Evolutionary conservation across 2,113 vertebrate species (phyloP), one percentile per base, ranked within the genome.

Genomic region (Toxotes chatareus): DNA sequence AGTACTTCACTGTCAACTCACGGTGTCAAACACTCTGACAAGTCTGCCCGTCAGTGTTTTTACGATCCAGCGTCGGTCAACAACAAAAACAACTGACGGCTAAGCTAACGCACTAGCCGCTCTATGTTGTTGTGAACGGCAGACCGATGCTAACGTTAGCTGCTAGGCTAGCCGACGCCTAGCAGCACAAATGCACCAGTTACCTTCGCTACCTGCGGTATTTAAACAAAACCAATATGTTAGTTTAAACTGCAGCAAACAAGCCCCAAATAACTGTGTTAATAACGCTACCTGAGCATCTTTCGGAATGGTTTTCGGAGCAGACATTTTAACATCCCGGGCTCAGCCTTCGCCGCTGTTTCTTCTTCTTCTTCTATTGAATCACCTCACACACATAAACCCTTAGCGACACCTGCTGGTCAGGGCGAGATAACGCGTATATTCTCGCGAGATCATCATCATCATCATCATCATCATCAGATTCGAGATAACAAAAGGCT

Each of bases 261-360:
- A 21, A 4, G 17, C 9, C 7, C 5, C 4, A 1, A 6, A 3
- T 11, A 2, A 4, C 21, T 0, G 10, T 0, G 7, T 34, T 65
- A 7, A 19, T 1, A 2, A 1, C 17, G 3, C 60, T 70, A 93
- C 92, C 91, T 93, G 92, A 13, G 92, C 92, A 53, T 93, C 92
- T 87, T 93, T 93, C 0, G 92, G 92, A 59, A 93, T 87, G 7
- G 73, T 93, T 93, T 93, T 93, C 1, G 92, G 92, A 17, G 89
- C 88, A n/a, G 92, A 92, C 92, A 93, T 93, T 69, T 90, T 86
- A 4, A 46, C 31, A 56, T 21, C 10, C 13, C 13, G 65, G n/a
- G 16, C 5, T 27, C 40, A 57, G 72, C 12, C 46, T 53, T 17
- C 4, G 3, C 40, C 7, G 73, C 73, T 73, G 27, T 27, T 27